Conservation (phyloP, 2,888 invertebrate genomes). For the Hanleya hanleyi region DNA sequence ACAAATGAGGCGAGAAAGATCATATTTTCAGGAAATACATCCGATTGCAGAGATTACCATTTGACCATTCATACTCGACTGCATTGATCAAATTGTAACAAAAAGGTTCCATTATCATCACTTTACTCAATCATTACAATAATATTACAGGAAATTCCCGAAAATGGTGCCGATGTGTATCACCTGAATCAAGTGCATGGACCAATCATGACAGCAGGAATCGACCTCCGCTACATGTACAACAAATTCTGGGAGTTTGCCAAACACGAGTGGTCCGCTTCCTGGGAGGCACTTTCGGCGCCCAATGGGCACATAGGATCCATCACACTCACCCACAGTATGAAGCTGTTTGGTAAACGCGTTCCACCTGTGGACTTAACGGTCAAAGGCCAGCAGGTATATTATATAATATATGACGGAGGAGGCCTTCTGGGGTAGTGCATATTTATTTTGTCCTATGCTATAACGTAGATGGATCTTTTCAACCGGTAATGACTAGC, state of each 20-base stretch:
- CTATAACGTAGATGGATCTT: too few species aligned
- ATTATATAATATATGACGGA: too few species aligned
- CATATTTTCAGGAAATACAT: too few species aligned
- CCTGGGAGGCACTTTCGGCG: slow-evolving; percentile 76
- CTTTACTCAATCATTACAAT: too few species aligned
- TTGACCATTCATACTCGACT: too few species aligned
- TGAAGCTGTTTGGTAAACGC: slow-evolving; percentile 78
- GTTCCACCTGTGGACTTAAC: slow-evolving; percentile 77
- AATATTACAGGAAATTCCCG: slow-evolving; percentile 86
- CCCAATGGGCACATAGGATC: slow-evolving; percentile 79
- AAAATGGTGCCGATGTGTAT: slow-evolving; percentile 90
- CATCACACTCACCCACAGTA: slow-evolving; percentile 79
- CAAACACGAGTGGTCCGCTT: slow-evolving; percentile 79
- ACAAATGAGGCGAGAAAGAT: too few species aligned
- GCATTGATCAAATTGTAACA: too few species aligned
- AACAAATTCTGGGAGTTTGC: slow-evolving; percentile 73
- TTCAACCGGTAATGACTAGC: too few species aligned
- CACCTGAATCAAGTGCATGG: slow-evolving; percentile 87
- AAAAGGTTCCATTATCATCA: too few species aligned
- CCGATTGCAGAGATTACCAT: too few species aligned
- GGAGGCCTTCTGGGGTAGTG: too few species aligned
- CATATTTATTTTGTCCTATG: too few species aligned
- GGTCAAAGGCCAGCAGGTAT: slow-evolving; percentile 81
- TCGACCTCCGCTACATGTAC: slow-evolving; percentile 68
- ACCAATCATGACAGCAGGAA: slow-evolving; percentile 77